Conservation (phyloP, 2,888 invertebrate genomes). For the Cheilosia urbana region DNA sequence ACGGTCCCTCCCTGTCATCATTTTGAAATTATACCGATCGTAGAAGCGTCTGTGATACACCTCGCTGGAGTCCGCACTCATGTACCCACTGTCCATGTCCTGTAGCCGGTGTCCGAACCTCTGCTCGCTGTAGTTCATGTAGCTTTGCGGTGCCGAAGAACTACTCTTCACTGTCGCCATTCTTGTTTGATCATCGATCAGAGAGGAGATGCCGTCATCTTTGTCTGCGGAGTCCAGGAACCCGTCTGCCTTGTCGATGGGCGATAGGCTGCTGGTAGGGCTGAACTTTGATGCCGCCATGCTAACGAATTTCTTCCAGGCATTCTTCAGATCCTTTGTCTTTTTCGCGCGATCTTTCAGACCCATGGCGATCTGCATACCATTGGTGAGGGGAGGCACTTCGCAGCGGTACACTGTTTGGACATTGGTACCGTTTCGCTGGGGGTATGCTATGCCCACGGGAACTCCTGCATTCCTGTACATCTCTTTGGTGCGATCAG, state of each 20-base stretch:
- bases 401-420: constrained; percentile 83
- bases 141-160: constrained; percentile 78
- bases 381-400: constrained; percentile 82
- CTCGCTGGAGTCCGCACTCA: constrained; percentile 91
- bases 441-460: constrained; percentile 82
- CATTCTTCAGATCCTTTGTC: constrained; percentile 83
- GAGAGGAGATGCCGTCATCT: constrained; percentile 82
- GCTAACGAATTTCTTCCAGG: constrained; percentile 83
- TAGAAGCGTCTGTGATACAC: constrained; percentile 85
- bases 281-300: constrained; percentile 83
- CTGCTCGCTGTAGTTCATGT: constrained; percentile 81
- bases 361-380: constrained; percentile 84
- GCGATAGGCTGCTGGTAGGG: constrained; percentile 82
- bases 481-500: constrained; percentile 83
- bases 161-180: constrained; percentile 79
- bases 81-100: constrained; percentile 92
- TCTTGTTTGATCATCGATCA: constrained; percentile 80
- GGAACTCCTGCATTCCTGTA: constrained; percentile 82
- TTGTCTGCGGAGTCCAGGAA: constrained; percentile 79
- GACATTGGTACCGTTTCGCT: constrained; percentile 80
- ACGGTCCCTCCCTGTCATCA: constrained; percentile 80
- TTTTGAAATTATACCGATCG: constrained; percentile 83
- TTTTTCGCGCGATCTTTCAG: constrained; percentile 83
- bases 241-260: constrained; percentile 77
- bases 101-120: constrained; percentile 83